Percentiles rank a stretch among this genome's conserved stretches.
Evolutionary conservation across 1,140 invertebrate genomes (phyloP).

Genomic region (Sarcophaga bullata): DNA sequence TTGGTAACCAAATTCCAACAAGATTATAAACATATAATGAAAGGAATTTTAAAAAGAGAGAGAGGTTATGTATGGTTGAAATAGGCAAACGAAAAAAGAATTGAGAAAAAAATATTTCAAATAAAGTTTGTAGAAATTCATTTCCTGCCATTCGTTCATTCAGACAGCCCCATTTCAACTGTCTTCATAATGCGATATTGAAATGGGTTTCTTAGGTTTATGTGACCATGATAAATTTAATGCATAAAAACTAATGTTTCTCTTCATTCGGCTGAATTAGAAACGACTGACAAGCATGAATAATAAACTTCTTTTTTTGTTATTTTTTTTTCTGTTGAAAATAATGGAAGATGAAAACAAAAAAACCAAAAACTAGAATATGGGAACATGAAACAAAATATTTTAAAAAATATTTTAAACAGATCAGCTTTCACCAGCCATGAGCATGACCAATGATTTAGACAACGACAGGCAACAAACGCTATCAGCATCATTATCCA

Average conservation of each 20-base stretch:
- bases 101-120: too few relatives aligned
- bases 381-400: neutral
- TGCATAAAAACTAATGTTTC: slow-evolving; percentile 1
- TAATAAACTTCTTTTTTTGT: neutral
- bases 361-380: too few relatives aligned
- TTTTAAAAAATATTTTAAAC: slow-evolving; percentile 6
- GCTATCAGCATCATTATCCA: neutral
- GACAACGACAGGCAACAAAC: neutral
- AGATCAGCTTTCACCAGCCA: neutral
- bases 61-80: too few relatives aligned
- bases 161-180: neutral
- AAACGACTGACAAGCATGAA: neutral
- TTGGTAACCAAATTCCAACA: too few relatives aligned
- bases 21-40: too few relatives aligned
- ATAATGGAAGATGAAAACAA: too few relatives aligned
- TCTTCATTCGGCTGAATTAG: neutral
- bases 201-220: neutral
- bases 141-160: too few relatives aligned
- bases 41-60: too few relatives aligned
- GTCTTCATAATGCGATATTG: neutral
- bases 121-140: too few relatives aligned
- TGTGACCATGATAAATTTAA: slow-evolving; percentile 25
- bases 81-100: too few relatives aligned
- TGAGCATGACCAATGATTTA: neutral
- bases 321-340: too few relatives aligned